Base-by-base conservation (phyloP, 2,888 invertebrate species). In the Drosophila tanythrix region DNA sequence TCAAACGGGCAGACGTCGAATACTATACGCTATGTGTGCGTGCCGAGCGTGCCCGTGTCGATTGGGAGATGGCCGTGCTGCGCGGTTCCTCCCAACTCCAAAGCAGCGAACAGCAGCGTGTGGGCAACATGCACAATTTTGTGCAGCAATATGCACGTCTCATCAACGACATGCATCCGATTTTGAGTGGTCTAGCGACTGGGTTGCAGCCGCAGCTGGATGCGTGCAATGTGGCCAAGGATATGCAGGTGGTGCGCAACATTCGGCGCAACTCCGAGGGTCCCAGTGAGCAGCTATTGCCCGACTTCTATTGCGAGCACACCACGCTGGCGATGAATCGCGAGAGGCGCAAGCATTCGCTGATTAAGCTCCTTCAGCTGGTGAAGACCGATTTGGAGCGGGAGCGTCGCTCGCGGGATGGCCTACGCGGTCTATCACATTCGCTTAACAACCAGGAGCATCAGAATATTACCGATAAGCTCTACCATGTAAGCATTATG, bases 271-370 rank as follows among this genome's bases (percentile, higher is more conserved):
- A 92, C 58, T 91, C 93, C 1, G 94, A 95, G 43, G 95, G 95
- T 0, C 94, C 95, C 55, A 94, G 95, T 81, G 98, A 98, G 91
- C 98, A 98, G 92, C 94, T 98, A 61, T 93, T 99, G 75, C 97
- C 98, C 0, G 98, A 98, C 93, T 98, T 98, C 94, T 98, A 98
- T 93, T 98, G 98, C 87, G 98, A 99, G 92, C 98, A 99, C 93
- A 96, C 97, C 79, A 97, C 97, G 2, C 95, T 98, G 85, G 97
- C 97, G 35, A 98, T 99, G 98, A 98, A 98, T 92, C 94, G 96
- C 62, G 98, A 98, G 90, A 94, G 98, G 73, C 95, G 98, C 88
- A 97, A 97, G 94, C 96, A 97, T 94, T 96, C 97, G 5, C 93
- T 99, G 70, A 94, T 97, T 64, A 97, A 98, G 92, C 95, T 98